Evolutionary conservation across 2,888 invertebrate genomes (phyloP).

Genomic region (Nineta flava): DNA sequence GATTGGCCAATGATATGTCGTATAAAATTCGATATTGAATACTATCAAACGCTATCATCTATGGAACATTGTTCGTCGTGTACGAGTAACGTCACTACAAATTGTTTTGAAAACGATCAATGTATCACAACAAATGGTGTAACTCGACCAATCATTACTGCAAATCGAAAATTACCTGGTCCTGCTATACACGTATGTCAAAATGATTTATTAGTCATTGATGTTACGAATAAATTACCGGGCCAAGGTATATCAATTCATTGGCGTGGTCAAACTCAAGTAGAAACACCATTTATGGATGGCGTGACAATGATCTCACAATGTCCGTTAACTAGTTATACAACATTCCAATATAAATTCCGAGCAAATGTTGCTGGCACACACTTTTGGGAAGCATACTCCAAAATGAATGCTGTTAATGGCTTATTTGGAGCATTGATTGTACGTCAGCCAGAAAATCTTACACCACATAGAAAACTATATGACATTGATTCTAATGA

Average conservation of each 20-base stretch:
- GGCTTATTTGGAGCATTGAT: slow-evolving; percentile 56
- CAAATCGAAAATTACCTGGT: slow-evolving; percentile 51
- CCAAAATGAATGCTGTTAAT: slow-evolving; percentile 48
- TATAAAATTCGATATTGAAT: slow-evolving; percentile 56
- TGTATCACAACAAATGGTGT: slow-evolving; percentile 51
- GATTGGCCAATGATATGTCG: slow-evolving; percentile 70
- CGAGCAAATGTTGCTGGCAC: slow-evolving; percentile 50
- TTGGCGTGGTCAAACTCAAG: slow-evolving; percentile 62
- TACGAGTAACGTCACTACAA: slow-evolving; percentile 35
- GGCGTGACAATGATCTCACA: slow-evolving; percentile 64
- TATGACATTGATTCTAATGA: slow-evolving; percentile 57
- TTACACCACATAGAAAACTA: slow-evolving; percentile 39
- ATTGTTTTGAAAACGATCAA: slow-evolving; percentile 37
- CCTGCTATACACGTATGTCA: slow-evolving; percentile 48
- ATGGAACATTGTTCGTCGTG: slow-evolving; percentile 43
- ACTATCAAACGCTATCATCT: slow-evolving; percentile 47
- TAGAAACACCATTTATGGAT: slow-evolving; percentile 56
- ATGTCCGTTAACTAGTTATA: slow-evolving; percentile 51
- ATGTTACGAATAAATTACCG: slow-evolving; percentile 52
- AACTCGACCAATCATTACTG: slow-evolving; percentile 44
- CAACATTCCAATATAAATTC: slow-evolving; percentile 55
- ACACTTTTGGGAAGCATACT: slow-evolving; percentile 59
- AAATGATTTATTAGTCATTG: slow-evolving; percentile 56
- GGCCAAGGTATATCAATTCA: slow-evolving; percentile 54
- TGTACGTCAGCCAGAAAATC: slow-evolving; percentile 45